Percentiles rank a stretch among this genome's conserved stretches.
Conservation (phyloP, 2,797 vertebrate species). For the Chrosomus eos region DNA sequence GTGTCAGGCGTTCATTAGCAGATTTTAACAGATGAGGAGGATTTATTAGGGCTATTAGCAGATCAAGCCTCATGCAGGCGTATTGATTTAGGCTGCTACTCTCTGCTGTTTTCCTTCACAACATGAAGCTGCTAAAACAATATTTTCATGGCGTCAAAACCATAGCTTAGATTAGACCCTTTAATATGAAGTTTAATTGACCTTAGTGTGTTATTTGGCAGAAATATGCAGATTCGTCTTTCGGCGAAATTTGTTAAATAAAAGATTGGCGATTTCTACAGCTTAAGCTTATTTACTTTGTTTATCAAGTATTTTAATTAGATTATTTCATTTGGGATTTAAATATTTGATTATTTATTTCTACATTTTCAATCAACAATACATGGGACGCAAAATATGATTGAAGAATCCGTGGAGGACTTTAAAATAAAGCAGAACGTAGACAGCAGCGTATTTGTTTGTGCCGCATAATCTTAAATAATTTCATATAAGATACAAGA, state of each 20-base stretch:
- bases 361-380: not conserved
- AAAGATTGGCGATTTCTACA: too few species aligned
- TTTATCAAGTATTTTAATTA: too few species aligned
- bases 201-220: not conserved
- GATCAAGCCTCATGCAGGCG: conserved; percentile 21
- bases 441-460: too few species aligned
- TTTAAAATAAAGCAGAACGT: too few species aligned
- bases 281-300: too few species aligned
- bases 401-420: too few species aligned
- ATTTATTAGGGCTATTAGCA: conserved; percentile 25
- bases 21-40: conserved; percentile 24
- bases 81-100: conserved; percentile 8
- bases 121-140: not conserved
- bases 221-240: not conserved
- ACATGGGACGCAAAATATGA: not conserved
- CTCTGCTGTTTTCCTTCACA: conserved; percentile 44
- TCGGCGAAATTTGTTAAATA: accelerated
- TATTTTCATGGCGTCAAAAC: conserved; percentile 17
- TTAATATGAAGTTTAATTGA: not conserved
- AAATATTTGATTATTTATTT: too few species aligned
- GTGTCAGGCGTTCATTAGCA: conserved; percentile 17
- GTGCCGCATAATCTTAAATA: too few species aligned
- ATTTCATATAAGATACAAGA: not conserved
- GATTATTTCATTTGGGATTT: too few species aligned
- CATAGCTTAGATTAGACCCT: not conserved